Conservation (phyloP, 2,113 vertebrate genomes). For the Puffinus mauretanicus region DNA sequence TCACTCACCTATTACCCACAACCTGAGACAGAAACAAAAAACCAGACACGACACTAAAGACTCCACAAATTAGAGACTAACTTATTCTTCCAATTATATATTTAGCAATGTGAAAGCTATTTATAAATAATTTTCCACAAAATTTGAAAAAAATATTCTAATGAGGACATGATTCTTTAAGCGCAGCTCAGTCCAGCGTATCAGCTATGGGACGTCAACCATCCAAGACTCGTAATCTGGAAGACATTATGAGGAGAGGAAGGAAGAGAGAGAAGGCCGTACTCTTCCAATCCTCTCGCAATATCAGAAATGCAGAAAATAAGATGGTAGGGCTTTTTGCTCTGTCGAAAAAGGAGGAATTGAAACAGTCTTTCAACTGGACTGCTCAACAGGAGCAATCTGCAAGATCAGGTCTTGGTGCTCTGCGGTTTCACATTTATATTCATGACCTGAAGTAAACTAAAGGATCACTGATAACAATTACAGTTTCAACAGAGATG, state of each 20-base stretch:
- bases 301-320: background rate
- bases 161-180: background rate
- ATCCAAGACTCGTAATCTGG: rapidly evolving
- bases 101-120: background rate
- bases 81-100: background rate
- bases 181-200: background rate
- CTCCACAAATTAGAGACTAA: background rate
- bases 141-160: background rate
- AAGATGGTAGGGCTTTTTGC: background rate
- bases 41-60: background rate
- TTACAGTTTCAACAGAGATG: background rate
- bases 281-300: background rate
- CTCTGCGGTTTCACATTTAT: background rate
- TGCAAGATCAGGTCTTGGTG: background rate
- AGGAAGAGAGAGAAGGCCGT: background rate
- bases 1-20: background rate
- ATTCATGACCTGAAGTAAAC: background rate
- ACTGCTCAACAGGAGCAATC: background rate
- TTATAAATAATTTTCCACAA: background rate
- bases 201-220: background rate
- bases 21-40: background rate
- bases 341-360: background rate
- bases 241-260: background rate
- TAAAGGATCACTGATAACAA: background rate
- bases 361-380: background rate